These are phyloP conservation scores for Monopterus albus DNA, from an alignment of 2,113 vertebrate genomes.

Conservation along the genomic window DNA sequence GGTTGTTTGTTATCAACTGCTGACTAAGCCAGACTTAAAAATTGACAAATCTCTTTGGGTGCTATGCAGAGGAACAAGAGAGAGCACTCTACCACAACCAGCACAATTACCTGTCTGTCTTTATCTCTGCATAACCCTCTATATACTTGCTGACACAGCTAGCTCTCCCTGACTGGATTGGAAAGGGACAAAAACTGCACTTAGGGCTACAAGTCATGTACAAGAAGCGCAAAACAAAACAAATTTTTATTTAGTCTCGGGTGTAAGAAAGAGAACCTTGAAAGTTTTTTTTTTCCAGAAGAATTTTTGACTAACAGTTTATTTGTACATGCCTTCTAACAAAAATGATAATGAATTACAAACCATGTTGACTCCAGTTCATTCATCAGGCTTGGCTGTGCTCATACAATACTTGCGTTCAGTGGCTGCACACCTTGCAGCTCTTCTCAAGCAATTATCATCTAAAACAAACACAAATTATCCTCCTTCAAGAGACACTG, in stretches of 20 bases:
- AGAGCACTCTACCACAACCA: slow-evolving; percentile 60
- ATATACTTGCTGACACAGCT: slow-evolving; percentile 75
- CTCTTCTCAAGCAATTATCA: slow-evolving; percentile 45
- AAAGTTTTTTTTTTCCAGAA: too few relatives aligned
- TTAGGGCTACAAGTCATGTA: slow-evolving; percentile 17
- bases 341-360: not conserved
- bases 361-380: not conserved
- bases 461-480: slow-evolving; percentile 62
- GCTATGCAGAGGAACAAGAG: slow-evolving; percentile 23
- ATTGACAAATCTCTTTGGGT: slow-evolving; percentile 12
- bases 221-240: not conserved
- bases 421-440: slow-evolving; percentile 1
- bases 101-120: slow-evolving; percentile 83
- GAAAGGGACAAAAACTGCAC: slow-evolving; percentile 72
- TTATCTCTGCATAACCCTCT: slow-evolving; percentile 79
- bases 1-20: slow-evolving; percentile 25
- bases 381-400: not conserved
- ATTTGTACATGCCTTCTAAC: not conserved
- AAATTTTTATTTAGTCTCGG: not conserved
- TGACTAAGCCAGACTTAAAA: slow-evolving; percentile 34
- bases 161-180: slow-evolving; percentile 73
- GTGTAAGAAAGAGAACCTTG: too few relatives aligned
- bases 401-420: slow-evolving; percentile 12
- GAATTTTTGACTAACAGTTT: not conserved
- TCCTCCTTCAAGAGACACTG: slow-evolving; percentile 31